phyloP scores from a whole-genome alignment of 2,797 vertebrate genomes.

The Hozukius guyotensis region DNA sequence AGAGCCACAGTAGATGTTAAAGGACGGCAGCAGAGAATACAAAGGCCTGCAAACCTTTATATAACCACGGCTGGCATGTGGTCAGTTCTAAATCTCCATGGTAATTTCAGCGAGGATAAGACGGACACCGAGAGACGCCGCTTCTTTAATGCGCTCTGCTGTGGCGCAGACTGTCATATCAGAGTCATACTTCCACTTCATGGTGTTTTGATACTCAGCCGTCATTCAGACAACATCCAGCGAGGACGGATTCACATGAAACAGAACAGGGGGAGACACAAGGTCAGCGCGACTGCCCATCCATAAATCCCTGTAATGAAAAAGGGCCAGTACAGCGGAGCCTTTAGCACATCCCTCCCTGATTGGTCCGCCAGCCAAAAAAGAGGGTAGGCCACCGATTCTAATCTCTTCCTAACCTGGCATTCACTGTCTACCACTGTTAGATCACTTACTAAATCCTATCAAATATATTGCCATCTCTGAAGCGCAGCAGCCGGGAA shows the following conservation, averaged over 20 bases:
- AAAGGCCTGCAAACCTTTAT: conserved; percentile 50
- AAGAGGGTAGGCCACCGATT: conserved; percentile 6
- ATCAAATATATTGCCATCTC: conserved; percentile 69
- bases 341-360: neutral
- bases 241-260: conserved; percentile 29
- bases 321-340: conserved; percentile 28
- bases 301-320: conserved; percentile 66
- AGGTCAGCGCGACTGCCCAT: conserved; percentile 41
- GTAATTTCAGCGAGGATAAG: conserved; percentile 48
- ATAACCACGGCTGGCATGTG: conserved; percentile 45
- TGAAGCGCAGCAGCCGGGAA: conserved; percentile 27
- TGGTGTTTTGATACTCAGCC: neutral
- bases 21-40: conserved; percentile 47
- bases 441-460: conserved; percentile 74
- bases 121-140: neutral
- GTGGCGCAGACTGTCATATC: neutral
- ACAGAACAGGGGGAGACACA: conserved; percentile 19
- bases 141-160: neutral
- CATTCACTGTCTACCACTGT: conserved; percentile 54
- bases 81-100: conserved; percentile 45
- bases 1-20: conserved; percentile 37
- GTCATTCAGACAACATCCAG: conserved; percentile 12
- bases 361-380: conserved; percentile 48
- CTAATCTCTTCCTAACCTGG: conserved; percentile 65
- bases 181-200: neutral